Percentiles rank a stretch among this genome's conserved stretches.
Evolutionary conservation across 2,113 vertebrate species (phyloP).

Genomic region (Pontoporia blainvillei): DNA sequence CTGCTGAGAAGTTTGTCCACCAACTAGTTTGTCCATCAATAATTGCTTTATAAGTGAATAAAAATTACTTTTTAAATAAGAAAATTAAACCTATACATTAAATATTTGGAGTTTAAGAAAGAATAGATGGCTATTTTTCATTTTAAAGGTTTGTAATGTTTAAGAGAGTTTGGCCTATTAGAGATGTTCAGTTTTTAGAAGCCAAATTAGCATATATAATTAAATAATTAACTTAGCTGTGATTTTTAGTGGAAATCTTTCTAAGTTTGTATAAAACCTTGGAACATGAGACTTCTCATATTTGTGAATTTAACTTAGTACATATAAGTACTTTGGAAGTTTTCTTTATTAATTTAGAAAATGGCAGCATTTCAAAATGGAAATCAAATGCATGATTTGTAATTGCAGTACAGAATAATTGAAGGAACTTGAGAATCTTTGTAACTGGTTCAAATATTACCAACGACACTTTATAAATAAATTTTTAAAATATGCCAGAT

Average conservation of each 20-base stretch:
- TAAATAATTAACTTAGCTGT: too few relatives aligned
- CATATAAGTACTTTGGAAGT: background rate
- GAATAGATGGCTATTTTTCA: background rate
- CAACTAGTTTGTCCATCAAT: too few relatives aligned
- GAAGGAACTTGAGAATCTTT: background rate
- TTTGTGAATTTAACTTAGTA: background rate
- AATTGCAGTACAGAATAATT: background rate
- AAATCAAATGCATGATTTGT: background rate
- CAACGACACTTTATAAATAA: background rate
- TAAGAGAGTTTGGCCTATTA: background rate
- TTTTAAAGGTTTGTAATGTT: background rate
- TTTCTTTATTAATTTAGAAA: background rate
- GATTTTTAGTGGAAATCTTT: background rate
- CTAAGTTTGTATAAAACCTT: background rate
- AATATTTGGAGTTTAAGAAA: background rate
- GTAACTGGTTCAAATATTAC: background rate
- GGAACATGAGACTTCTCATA: background rate
- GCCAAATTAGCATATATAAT: background rate
- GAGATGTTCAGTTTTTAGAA: background rate
- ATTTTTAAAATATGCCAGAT: background rate
- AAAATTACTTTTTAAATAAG: background rate
- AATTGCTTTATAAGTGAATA: background rate
- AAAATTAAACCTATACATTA: background rate
- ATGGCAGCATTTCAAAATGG: background rate
- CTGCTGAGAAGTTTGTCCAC: background rate